A percentile compares a stretch with the other conserved stretches of the same genome.
Evolutionary conservation across 2,113 vertebrate genomes (phyloP).

Genomic region (Hydropotes inermis): DNA sequence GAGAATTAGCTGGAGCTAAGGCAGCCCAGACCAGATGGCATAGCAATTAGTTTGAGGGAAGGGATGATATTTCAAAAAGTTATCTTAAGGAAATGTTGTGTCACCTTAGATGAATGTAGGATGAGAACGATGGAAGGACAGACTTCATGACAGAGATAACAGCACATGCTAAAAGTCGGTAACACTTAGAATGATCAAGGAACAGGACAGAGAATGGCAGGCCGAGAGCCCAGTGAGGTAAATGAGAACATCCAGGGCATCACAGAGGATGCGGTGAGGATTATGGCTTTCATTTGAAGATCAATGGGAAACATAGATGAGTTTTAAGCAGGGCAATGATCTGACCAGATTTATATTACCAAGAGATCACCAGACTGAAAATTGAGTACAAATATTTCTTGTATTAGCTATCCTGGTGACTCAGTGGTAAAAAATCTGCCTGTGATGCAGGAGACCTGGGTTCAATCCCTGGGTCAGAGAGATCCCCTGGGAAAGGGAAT

Average conservation of each 20-base stretch:
- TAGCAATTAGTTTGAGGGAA: not conserved
- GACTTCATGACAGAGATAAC: not conserved
- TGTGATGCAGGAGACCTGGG: not conserved
- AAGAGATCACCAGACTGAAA: not conserved
- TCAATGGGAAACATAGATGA: not conserved
- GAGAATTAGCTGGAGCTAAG: not conserved
- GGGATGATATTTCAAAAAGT: not conserved
- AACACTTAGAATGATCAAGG: not conserved
- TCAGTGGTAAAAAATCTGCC: not conserved
- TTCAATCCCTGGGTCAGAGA: not conserved
- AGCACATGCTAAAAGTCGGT: not conserved
- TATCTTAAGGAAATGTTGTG: not conserved
- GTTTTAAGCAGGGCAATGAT: not conserved
- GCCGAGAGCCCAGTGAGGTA: not conserved
- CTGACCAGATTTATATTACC: not conserved
- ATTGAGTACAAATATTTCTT: not conserved
- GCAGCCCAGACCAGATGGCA: fast-evolving
- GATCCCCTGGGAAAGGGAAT: not conserved
- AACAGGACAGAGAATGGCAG: not conserved
- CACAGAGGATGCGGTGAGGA: fast-evolving
- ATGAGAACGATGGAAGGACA: not conserved
- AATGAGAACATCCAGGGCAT: not conserved
- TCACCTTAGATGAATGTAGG: not conserved
- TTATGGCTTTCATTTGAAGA: not conserved
- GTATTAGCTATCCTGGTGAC: not conserved